These are phyloP conservation scores for Bos javanicus DNA, from an alignment of 2,113 vertebrate species.

Conservation along the genomic window DNA sequence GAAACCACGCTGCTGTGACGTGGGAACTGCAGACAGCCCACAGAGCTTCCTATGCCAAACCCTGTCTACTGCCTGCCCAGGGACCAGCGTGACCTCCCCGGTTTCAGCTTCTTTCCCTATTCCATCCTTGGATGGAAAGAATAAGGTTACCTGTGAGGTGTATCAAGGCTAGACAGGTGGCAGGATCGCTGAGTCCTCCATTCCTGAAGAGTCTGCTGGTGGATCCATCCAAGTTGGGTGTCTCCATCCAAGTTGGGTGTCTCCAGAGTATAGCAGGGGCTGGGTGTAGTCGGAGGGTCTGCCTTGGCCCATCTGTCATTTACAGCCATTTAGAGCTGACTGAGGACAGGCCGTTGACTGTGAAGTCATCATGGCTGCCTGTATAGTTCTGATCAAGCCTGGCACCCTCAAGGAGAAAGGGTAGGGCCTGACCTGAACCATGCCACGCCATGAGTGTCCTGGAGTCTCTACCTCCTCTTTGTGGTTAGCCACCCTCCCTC, in stretches of 20 bases:
- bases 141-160: not conserved
- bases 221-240: not conserved
- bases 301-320: not conserved
- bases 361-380: not conserved
- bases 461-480: not conserved
- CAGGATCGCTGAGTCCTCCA: not conserved
- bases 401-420: not conserved
- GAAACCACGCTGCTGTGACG: not conserved
- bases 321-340: not conserved
- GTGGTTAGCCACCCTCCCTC: not conserved
- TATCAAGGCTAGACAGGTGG: not conserved
- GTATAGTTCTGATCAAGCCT: not conserved
- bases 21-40: not conserved
- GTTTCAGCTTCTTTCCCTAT: not conserved
- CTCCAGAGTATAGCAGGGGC: not conserved
- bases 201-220: not conserved
- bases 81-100: not conserved
- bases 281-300: not conserved
- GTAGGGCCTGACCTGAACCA: not conserved
- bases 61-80: not conserved
- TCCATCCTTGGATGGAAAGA: not conserved
- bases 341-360: not conserved
- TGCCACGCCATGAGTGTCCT: not conserved
- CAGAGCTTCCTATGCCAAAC: fast-evolving
- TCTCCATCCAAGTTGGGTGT: not conserved